Conservation (phyloP, 2,797 vertebrate species). For the Catharus ustulatus region DNA sequence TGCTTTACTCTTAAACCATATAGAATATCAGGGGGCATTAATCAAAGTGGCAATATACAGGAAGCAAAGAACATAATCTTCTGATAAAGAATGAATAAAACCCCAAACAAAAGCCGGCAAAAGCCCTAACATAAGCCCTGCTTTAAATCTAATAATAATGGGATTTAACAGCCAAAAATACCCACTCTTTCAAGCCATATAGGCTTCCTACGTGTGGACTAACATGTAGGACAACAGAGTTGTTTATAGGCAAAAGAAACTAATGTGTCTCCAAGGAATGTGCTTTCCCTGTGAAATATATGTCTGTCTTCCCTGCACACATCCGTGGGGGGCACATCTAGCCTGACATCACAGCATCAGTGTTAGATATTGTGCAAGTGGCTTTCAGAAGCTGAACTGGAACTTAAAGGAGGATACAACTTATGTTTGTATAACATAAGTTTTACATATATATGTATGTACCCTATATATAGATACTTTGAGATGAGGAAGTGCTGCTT, state of each 20-base stretch:
- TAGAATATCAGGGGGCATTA: background rate
- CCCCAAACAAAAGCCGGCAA: background rate
- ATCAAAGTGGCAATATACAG: background rate
- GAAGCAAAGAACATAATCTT: conserved; percentile 10
- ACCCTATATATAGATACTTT: background rate
- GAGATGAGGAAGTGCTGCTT: background rate
- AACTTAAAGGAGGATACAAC: background rate
- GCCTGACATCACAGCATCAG: too few species aligned
- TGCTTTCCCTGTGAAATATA: background rate
- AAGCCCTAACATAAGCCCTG: background rate
- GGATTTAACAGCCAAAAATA: conserved; percentile 1
- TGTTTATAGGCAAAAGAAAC: background rate
- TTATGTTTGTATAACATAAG: background rate
- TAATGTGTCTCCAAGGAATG: background rate
- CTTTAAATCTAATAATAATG: conserved; percentile 5
- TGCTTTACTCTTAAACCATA: background rate
- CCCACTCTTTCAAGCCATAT: background rate
- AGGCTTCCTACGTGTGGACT: background rate
- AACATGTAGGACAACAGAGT: background rate
- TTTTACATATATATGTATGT: too few species aligned
- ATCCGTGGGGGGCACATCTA: fast-evolving
- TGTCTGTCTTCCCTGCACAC: background rate
- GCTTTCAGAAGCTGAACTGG: background rate
- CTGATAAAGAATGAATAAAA: background rate
- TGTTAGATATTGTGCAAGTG: background rate